Conservation (phyloP, 1,140 invertebrate genomes). For the Pseudomyrmex sp. region DNA sequence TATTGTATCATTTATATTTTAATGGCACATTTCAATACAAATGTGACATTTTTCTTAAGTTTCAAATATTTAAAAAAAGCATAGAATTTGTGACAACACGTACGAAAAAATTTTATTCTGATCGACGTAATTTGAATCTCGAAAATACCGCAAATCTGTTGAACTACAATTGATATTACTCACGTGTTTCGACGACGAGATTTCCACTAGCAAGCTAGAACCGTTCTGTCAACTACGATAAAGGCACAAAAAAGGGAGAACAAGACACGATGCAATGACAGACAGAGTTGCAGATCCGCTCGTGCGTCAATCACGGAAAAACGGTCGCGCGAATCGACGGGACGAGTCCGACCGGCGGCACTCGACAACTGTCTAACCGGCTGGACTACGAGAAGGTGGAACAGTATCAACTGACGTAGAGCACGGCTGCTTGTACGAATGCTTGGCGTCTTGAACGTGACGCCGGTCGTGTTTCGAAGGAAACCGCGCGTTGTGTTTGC, state of each 20-base stretch:
- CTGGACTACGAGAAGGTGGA: conserved; percentile 47
- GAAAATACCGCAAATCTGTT: background rate
- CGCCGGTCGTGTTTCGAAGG: conserved; percentile 42
- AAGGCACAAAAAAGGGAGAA: background rate
- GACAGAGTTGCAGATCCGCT: background rate
- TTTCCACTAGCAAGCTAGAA: background rate
- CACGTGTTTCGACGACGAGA: conserved; percentile 13
- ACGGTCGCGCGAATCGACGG: conserved; percentile 8
- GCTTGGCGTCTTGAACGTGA: conserved; percentile 60
- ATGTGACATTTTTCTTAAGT: too few species aligned
- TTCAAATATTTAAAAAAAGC: too few species aligned
- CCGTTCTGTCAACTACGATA: background rate
- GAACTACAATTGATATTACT: conserved; percentile 4
- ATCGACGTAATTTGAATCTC: background rate
- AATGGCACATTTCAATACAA: too few species aligned
- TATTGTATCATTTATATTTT: too few species aligned
- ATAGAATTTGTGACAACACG: background rate
- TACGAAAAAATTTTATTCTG: background rate
- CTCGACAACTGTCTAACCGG: conserved; percentile 58
- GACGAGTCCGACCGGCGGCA: conserved; percentile 36
- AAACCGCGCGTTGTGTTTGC: conserved; percentile 58
- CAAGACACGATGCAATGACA: background rate
- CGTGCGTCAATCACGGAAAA: conserved; percentile 7
- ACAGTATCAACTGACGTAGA: conserved; percentile 64
- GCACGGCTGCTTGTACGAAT: conserved; percentile 55